phyloP scores from a whole-genome alignment of 2,888 invertebrate species.

The Lydus trimaculatus region DNA sequence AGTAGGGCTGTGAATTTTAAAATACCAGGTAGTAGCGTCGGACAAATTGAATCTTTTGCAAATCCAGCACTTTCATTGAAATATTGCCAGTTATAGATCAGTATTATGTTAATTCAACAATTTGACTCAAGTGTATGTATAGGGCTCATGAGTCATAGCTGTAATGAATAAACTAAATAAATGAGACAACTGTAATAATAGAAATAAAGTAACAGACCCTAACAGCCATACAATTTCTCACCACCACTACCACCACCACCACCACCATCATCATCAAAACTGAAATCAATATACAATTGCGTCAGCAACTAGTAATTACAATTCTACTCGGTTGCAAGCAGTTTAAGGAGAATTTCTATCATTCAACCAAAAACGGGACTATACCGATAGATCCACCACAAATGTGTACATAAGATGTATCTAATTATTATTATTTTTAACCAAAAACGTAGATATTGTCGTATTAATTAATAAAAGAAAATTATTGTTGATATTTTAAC shows the following conservation, averaged over 20 bases:
- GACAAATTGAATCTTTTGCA: not conserved
- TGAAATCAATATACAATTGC: constrained; percentile 39
- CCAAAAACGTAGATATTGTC: too few relatives aligned
- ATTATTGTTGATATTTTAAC: not conserved
- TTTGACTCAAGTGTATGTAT: constrained; percentile 29
- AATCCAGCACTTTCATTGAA: not conserved
- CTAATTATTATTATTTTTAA: too few relatives aligned
- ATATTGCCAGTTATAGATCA: constrained; percentile 29
- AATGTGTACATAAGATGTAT: too few relatives aligned
- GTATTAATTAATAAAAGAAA: not conserved
- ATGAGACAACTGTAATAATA: not conserved
- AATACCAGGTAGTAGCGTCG: too few relatives aligned
- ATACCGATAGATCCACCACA: too few relatives aligned
- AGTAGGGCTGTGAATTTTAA: not conserved
- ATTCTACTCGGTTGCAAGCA: constrained; percentile 19
- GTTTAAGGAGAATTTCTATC: constrained; percentile 8
- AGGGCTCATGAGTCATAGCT: constrained; percentile 35
- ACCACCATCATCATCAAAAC: constrained; percentile 6
- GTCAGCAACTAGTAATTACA: constrained; percentile 38
- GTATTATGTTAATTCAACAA: constrained; percentile 39
- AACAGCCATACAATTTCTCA: not conserved
- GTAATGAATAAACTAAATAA: constrained; percentile 31
- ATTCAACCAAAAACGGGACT: too few relatives aligned
- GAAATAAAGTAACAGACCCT: not conserved
- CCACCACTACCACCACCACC: not conserved